Evolutionary conservation across 2,113 vertebrate genomes (phyloP).

Genomic region (Puffinus mauretanicus): DNA sequence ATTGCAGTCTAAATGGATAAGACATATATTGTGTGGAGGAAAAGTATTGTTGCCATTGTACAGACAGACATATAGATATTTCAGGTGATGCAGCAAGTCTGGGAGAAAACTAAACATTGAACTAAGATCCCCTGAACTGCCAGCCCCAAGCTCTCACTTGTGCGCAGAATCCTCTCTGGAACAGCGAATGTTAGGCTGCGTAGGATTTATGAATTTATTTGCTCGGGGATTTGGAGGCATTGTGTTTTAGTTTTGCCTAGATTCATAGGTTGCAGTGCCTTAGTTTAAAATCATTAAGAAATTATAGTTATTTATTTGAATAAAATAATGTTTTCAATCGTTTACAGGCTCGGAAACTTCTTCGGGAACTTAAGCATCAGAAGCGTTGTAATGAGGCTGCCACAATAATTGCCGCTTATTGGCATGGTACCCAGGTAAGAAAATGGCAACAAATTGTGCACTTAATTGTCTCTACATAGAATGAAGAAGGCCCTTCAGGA

Average conservation of each 20-base stretch:
- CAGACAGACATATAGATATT: not conserved
- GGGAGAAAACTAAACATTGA: not conserved
- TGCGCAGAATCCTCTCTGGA: not conserved
- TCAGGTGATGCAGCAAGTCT: not conserved
- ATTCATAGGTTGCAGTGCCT: not conserved
- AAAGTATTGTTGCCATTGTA: not conserved
- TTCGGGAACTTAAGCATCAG: constrained; percentile 91
- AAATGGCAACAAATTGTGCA: not conserved
- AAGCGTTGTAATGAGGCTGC: constrained; percentile 91
- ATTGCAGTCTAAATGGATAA: not conserved
- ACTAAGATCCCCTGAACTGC: not conserved
- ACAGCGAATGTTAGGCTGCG: not conserved
- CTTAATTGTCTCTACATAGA: not conserved
- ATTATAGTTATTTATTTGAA: not conserved
- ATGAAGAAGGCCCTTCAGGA: not conserved
- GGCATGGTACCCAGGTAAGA: constrained; percentile 93
- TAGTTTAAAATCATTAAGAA: not conserved
- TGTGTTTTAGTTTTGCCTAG: not conserved
- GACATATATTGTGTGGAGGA: not conserved
- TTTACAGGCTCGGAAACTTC: constrained; percentile 87
- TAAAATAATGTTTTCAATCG: not conserved
- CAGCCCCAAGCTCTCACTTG: not conserved
- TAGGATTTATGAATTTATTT: not conserved
- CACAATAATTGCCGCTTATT: constrained; percentile 91
- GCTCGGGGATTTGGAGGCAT: not conserved